These are phyloP conservation scores for Gymnorhina tibicen DNA, from an alignment of 2,113 vertebrate species.

Conservation along the genomic window DNA sequence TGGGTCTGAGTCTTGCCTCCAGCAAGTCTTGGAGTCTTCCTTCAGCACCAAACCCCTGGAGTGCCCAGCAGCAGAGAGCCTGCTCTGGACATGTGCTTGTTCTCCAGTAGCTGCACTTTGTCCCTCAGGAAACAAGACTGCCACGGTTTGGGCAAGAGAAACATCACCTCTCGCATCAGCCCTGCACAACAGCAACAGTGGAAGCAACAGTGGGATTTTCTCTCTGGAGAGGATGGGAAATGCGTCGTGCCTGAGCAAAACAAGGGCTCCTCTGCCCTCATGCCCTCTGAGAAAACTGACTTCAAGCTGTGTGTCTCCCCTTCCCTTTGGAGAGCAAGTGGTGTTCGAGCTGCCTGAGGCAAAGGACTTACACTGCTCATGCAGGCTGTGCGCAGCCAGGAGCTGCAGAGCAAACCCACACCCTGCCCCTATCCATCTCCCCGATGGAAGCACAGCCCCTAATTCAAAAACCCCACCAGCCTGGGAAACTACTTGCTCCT, in stretches of 20 bases:
- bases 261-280: background rate
- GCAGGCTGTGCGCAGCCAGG: accelerated
- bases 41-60: background rate
- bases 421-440: background rate
- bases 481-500: background rate
- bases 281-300: background rate
- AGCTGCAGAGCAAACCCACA: background rate
- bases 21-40: background rate
- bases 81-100: background rate
- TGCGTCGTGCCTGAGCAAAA: background rate
- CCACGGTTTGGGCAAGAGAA: background rate
- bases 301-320: background rate
- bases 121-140: background rate
- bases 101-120: background rate
- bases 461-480: background rate
- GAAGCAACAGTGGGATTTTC: background rate
- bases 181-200: background rate
- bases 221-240: background rate
- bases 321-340: background rate
- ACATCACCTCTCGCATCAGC: background rate
- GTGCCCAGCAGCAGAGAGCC: background rate
- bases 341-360: background rate
- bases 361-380: background rate
- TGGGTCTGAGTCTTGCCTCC: background rate
- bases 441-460: background rate